A percentile compares a stretch with the other conserved stretches of the same genome.
phyloP scores from a whole-genome alignment of 2,797 vertebrate species.

The Chromobotia macracanthus region DNA sequence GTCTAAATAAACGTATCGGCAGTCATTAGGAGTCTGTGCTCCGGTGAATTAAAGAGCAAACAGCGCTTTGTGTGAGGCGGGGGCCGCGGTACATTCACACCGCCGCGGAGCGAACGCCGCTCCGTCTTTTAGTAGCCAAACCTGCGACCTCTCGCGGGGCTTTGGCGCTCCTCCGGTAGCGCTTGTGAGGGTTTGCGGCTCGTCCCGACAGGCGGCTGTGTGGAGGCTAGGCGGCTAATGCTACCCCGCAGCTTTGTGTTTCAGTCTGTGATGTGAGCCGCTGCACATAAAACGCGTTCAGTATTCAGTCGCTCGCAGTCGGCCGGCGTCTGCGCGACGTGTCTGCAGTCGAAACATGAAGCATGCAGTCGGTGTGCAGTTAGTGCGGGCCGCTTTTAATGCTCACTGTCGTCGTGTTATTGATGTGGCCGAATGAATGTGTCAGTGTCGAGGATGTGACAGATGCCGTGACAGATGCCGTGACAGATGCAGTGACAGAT shows the following conservation, averaged over 20 bases:
- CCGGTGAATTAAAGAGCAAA: slow-evolving; percentile 78
- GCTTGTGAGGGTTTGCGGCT: too few species aligned
- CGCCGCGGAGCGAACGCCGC: slow-evolving; percentile 70
- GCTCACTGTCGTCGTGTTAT: too few species aligned
- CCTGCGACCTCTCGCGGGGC: slow-evolving; percentile 75
- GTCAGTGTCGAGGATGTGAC: too few species aligned
- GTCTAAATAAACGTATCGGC: slow-evolving; percentile 62
- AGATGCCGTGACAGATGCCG: too few species aligned
- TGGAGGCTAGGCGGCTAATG: slow-evolving; percentile 73
- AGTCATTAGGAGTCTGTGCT: slow-evolving; percentile 71
- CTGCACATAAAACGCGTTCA: slow-evolving; percentile 74
- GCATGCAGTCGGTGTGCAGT: slow-evolving; percentile 22
- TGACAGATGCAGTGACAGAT: too few species aligned
- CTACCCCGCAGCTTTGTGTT: slow-evolving; percentile 76
- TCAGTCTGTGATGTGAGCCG: slow-evolving; percentile 66
- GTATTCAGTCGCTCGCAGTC: slow-evolving; percentile 78
- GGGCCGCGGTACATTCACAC: slow-evolving; percentile 83
- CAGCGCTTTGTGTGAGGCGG: slow-evolving; percentile 79
- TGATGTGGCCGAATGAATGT: too few species aligned
- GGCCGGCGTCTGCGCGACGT: slow-evolving; percentile 58
- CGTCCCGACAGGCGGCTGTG: slow-evolving; percentile 67
- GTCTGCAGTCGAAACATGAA: slow-evolving; percentile 55
- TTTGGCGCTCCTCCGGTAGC: too few species aligned
- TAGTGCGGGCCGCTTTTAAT: too few species aligned
- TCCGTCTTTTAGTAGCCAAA: slow-evolving; percentile 98